These are phyloP conservation scores for Drosophila ustulata DNA, from an alignment of 2,888 invertebrate species.

Conservation along the genomic window DNA sequence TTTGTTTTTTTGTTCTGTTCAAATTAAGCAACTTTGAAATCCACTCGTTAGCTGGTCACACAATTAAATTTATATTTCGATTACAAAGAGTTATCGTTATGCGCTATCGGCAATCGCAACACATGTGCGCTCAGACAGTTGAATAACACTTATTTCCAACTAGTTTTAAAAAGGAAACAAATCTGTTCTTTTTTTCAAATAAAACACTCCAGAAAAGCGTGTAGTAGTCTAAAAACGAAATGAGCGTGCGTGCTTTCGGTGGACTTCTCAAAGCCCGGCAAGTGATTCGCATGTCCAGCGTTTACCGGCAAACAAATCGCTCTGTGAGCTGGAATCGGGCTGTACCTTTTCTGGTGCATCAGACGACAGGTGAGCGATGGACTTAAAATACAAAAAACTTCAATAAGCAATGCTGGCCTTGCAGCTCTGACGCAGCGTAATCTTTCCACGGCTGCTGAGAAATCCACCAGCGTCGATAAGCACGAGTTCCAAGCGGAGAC, in stretches of 20 bases:
- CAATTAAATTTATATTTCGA: neutral
- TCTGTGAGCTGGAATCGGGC: conserved; percentile 13
- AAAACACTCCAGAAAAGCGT: neutral
- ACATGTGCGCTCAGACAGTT: conserved; percentile 53
- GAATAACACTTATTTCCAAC: conserved; percentile 49
- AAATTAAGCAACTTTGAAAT: no score
- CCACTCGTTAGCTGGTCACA: conserved; percentile 3
- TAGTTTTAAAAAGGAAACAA: conserved; percentile 8
- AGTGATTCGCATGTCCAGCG: conserved; percentile 5
- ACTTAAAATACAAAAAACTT: neutral
- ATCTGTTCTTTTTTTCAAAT: neutral
- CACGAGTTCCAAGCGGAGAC: conserved; percentile 99
- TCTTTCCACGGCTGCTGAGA: conserved; percentile 48
- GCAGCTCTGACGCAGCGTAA: conserved; percentile 35
- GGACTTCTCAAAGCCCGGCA: conserved; percentile 38
- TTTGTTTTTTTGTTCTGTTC: no score
- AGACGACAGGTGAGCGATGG: conserved; percentile 16
- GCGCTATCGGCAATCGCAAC: conserved; percentile 22
- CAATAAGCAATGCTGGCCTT: neutral
- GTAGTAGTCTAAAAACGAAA: neutral
- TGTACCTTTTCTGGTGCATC: neutral
- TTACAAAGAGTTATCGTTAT: conserved; percentile 28
- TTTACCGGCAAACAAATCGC: conserved; percentile 41
- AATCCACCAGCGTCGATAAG: conserved; percentile 85
- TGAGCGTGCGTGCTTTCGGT: conserved; percentile 43